Percentiles rank a stretch among this genome's conserved stretches.
Evolutionary conservation across 1,140 invertebrate genomes (phyloP).

Genomic region (Solenopsis invicta): DNA sequence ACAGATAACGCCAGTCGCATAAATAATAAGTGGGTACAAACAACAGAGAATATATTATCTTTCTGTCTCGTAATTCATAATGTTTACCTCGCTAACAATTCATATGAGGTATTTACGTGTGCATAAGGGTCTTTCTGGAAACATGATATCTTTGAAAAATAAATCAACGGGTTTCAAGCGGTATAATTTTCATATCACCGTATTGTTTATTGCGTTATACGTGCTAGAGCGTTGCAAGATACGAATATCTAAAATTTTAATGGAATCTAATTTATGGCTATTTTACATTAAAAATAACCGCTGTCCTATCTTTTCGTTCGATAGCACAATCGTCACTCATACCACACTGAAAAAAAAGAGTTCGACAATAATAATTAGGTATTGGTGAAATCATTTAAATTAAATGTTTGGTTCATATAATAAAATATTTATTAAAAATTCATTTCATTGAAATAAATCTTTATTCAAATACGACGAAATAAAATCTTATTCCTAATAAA

Average conservation of each 20-base stretch:
- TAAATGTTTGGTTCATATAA: too few species aligned
- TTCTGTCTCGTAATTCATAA: constrained; percentile 20
- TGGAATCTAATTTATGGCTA: constrained; percentile 27
- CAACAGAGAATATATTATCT: constrained; percentile 14
- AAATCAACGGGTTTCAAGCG: constrained; percentile 1
- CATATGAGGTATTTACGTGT: constrained; percentile 11
- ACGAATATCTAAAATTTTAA: constrained; percentile 35
- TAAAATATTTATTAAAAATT: too few species aligned
- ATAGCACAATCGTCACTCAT: constrained; percentile 8
- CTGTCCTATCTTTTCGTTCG: not conserved
- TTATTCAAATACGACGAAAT: too few species aligned
- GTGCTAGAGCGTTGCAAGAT: not conserved
- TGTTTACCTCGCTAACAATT: constrained; percentile 21
- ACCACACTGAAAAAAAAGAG: too few species aligned
- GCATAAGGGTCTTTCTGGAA: not conserved
- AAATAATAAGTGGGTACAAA: constrained; percentile 19
- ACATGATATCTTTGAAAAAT: constrained; percentile 25
- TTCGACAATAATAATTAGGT: too few species aligned
- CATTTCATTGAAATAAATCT: too few species aligned
- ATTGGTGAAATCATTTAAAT: too few species aligned
- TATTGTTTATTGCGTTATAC: constrained; percentile 30
- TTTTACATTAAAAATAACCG: constrained; percentile 33
- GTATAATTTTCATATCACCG: constrained; percentile 20
- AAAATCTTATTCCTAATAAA: too few species aligned
- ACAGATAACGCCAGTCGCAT: constrained; percentile 16